phyloP scores from a whole-genome alignment of 2,797 vertebrate genomes.

The Coreius guichenoti region DNA sequence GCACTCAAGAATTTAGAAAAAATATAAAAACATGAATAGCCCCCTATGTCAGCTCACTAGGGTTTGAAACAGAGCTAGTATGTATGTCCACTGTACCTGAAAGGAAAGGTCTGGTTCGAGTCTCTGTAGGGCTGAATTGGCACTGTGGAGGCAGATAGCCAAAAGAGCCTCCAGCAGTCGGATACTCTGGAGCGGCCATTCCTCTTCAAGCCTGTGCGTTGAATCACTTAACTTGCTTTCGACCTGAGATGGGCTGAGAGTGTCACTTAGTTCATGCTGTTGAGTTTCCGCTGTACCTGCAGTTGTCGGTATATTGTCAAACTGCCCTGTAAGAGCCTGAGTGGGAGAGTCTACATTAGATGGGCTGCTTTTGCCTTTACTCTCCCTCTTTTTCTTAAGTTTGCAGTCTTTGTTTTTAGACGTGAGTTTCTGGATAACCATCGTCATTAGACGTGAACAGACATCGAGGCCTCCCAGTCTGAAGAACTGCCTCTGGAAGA shows the following conservation, averaged over 20 bases:
- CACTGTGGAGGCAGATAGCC: slow-evolving; percentile 92
- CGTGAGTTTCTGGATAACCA: slow-evolving; percentile 90
- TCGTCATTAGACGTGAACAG: slow-evolving; percentile 86
- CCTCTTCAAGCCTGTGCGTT: slow-evolving; percentile 75
- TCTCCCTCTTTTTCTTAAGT: slow-evolving; percentile 74
- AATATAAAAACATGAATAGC: neutral
- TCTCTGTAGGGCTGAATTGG: slow-evolving; percentile 83
- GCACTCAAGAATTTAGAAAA: too few relatives aligned
- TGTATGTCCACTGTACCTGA: slow-evolving; percentile 78
- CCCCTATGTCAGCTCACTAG: neutral
- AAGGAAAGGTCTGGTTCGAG: slow-evolving; percentile 80
- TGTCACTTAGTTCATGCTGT: slow-evolving; percentile 55
- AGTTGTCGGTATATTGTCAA: neutral
- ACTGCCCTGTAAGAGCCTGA: neutral
- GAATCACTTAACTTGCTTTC: slow-evolving; percentile 73
- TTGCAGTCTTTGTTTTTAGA: slow-evolving; percentile 76
- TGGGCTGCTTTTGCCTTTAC: slow-evolving; percentile 70
- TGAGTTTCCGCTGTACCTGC: slow-evolving; percentile 60
- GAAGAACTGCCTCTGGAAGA: slow-evolving; percentile 93
- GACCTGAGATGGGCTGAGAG: slow-evolving; percentile 19
- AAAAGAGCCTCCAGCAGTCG: slow-evolving; percentile 92
- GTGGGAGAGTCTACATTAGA: slow-evolving; percentile 60
- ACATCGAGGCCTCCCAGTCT: slow-evolving; percentile 90
- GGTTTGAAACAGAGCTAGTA: slow-evolving; percentile 3
- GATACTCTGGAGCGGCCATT: slow-evolving; percentile 87